Percentiles rank a stretch among this genome's conserved stretches.
These are phyloP conservation scores for Unio delphinus DNA, from an alignment of 2,888 invertebrate species.

Conservation along the genomic window DNA sequence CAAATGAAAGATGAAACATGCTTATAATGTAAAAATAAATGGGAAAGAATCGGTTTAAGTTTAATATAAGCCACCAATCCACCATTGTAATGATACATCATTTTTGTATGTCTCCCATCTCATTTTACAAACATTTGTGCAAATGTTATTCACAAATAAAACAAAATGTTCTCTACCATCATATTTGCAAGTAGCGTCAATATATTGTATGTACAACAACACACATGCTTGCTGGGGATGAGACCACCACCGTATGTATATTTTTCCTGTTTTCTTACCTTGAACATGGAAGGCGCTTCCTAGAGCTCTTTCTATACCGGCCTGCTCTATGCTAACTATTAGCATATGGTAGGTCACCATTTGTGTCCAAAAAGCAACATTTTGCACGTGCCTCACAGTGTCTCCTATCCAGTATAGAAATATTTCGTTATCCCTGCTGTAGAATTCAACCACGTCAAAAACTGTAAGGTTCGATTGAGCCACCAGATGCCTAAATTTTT, in stretches of 20 bases:
- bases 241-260: not conserved
- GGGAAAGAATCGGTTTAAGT: no score
- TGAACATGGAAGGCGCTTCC: slow-evolving; percentile 50
- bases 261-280: slow-evolving; percentile 36
- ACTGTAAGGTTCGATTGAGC: slow-evolving; percentile 20
- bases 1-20: no score
- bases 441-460: slow-evolving; percentile 34
- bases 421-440: slow-evolving; percentile 35
- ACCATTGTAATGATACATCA: no score
- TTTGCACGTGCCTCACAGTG: slow-evolving; percentile 31
- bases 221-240: no score
- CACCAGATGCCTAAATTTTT: slow-evolving; percentile 7
- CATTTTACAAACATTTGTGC: no score
- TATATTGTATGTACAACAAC: no score
- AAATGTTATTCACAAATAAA: no score
- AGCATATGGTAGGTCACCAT: slow-evolving; percentile 54
- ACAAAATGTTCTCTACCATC: no score
- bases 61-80: no score
- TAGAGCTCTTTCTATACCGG: slow-evolving; percentile 54
- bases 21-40: no score
- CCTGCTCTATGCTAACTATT: slow-evolving; percentile 51
- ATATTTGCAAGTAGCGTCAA: no score
- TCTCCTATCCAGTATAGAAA: slow-evolving; percentile 43
- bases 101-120: no score
- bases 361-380: slow-evolving; percentile 40